A percentile compares a stretch with the other conserved stretches of the same genome.
phyloP scores from a whole-genome alignment of 2,113 vertebrate species.

The Dinomys branickii region DNA sequence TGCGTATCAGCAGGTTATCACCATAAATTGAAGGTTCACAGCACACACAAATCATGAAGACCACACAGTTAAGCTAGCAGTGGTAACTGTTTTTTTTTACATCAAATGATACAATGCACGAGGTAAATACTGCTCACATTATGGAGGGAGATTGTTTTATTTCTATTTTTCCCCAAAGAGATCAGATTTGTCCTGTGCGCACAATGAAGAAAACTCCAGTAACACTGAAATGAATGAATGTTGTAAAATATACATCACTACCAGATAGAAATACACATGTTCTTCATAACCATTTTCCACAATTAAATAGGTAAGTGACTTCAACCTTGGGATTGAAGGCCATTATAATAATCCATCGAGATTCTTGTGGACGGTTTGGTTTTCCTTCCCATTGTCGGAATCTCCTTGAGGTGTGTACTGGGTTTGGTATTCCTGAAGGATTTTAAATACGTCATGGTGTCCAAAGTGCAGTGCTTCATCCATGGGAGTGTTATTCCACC shows the following conservation, averaged over 20 bases:
- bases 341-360: conserved; percentile 95
- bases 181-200: conserved; percentile 87
- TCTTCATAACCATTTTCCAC: conserved; percentile 87
- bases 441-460: conserved; percentile 97
- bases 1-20: conserved; percentile 78
- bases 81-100: conserved; percentile 83
- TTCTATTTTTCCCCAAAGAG: conserved; percentile 84
- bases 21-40: conserved; percentile 80
- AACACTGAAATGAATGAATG: conserved; percentile 88
- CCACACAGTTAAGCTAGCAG: conserved; percentile 84
- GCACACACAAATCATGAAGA: conserved; percentile 83
- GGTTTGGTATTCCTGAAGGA: conserved; percentile 96
- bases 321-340: conserved; percentile 79
- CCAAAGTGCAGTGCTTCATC: conserved; percentile 98
- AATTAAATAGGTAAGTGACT: conserved; percentile 84
- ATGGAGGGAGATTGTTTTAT: conserved; percentile 85
- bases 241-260: conserved; percentile 88
- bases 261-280: conserved; percentile 88
- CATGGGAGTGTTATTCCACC: conserved; percentile 99
- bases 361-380: conserved; percentile 93
- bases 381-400: conserved; percentile 85
- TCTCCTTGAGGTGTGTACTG: conserved; percentile 93
- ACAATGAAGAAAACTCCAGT: conserved; percentile 85
- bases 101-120: conserved; percentile 86
- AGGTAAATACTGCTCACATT: conserved; percentile 91